Evolutionary conservation across 92 coral and sea anemone species (phyloP).

Genomic region (Parazoanthus swiftii): DNA sequence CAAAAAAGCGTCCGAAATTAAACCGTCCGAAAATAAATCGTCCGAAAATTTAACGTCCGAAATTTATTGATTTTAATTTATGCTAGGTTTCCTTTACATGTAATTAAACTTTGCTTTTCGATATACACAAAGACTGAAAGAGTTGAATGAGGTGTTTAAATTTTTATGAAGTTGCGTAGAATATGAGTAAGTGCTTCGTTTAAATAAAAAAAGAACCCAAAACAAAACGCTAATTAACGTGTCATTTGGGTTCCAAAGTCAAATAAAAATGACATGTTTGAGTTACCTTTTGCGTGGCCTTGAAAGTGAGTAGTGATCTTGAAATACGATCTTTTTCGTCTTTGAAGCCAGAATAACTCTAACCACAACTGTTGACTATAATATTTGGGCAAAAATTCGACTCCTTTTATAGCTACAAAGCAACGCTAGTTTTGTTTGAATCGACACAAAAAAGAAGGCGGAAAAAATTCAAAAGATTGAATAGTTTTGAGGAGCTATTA

Average conservation of each 20-base stretch:
- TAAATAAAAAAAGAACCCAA: not conserved
- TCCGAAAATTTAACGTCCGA: too few relatives aligned
- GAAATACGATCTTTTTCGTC: not conserved
- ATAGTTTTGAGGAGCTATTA: not conserved
- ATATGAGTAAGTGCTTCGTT: not conserved
- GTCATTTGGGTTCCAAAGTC: not conserved
- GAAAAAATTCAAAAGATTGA: not conserved
- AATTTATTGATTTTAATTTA: too few relatives aligned
- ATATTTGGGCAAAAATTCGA: not conserved
- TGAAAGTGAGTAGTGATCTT: not conserved
- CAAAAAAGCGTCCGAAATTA: too few relatives aligned
- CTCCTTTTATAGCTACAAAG: conserved; percentile 11
- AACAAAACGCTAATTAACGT: not conserved
- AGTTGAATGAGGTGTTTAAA: not conserved
- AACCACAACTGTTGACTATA: not conserved
- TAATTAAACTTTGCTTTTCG: not conserved
- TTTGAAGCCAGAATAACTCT: not conserved
- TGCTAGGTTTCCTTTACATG: not conserved
- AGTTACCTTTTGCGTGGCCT: not conserved
- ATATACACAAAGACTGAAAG: not conserved
- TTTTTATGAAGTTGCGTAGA: not conserved
- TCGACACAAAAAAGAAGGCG: not conserved
- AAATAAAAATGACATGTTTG: not conserved
- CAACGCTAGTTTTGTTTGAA: not conserved
- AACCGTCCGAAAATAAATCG: too few relatives aligned